Evolutionary conservation across 2,888 invertebrate genomes (phyloP), one percentile per base, ranked within the genome.

Genomic region (Venusia cambrica): DNA sequence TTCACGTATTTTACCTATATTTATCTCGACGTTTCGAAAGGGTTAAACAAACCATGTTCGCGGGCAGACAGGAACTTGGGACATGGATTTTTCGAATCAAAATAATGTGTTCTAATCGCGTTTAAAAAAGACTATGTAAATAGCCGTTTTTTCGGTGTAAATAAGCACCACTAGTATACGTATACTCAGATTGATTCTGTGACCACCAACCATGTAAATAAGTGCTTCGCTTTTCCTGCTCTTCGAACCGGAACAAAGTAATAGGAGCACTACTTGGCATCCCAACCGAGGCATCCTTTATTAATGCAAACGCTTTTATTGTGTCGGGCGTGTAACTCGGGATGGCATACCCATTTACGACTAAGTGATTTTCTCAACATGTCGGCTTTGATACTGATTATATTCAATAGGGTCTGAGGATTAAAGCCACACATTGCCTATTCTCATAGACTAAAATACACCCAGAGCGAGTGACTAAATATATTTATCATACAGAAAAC

Each of bases 401-500:
- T 28, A 18, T 28, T 19, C 28, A 12, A n/a, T n/a, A 29, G 14
- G 15, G 21, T 15, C 6, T 10, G 29, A 10, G 5, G 14, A 21
- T 30, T 15, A 21, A 21, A 30, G 11, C 21, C 20, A 15, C 29
- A 29, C 6, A 21, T 20, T 21, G 29, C 10, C 21, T 21, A 21
- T 21, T 21, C 15, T 14, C 10, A 30, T 12, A 22, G n/a, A 20
- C n/a, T 10, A 14, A 21, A 21, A 21, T 10, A 10, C 29, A n/a
- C n/a, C n/a, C n/a, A n/a, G n/a, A n/a, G n/a, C n/a, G n/a, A n/a
- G n/a, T n/a, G n/a, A n/a, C n/a, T n/a, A n/a, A n/a, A n/a, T n/a
- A n/a, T n/a, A n/a, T n/a, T n/a, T n/a, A n/a, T n/a, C n/a, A n/a
- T n/a, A n/a, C n/a, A n/a, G n/a, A n/a, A n/a, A n/a, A n/a, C n/a